Conservation (phyloP, 2,888 invertebrate species). For the Pelosia muscerda region DNA sequence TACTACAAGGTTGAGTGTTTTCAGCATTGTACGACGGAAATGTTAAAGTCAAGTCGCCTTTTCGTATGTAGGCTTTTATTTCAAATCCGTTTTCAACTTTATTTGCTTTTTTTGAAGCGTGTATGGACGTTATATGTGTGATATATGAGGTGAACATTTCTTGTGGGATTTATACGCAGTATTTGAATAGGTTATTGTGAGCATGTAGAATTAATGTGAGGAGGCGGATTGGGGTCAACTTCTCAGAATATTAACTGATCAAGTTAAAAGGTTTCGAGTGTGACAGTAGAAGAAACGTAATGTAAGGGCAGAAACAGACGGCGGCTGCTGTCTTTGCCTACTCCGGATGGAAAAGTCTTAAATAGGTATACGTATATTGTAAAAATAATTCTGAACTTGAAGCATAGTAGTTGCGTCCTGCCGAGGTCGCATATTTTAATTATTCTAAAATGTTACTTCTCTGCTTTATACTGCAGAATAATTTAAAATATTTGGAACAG, state of each 20-base stretch:
- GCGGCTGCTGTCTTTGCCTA: neutral
- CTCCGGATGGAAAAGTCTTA: neutral
- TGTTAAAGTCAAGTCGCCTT: conserved; percentile 41
- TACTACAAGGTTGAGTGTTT: conserved; percentile 43
- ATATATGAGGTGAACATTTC: neutral
- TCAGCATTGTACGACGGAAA: conserved; percentile 32
- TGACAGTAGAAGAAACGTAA: neutral
- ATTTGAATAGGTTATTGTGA: neutral
- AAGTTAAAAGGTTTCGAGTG: no score
- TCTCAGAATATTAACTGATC: no score
- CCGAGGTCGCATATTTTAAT: neutral
- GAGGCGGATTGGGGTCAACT: neutral
- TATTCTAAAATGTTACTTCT: neutral
- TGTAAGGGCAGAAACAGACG: neutral
- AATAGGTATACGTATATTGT: neutral
- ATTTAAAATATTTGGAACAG: conserved; percentile 5
- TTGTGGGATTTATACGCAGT: conserved; percentile 3
- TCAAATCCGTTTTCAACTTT: conserved; percentile 34
- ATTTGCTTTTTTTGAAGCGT: conserved; percentile 12
- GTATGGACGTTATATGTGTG: conserved; percentile 1
- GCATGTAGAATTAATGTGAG: neutral
- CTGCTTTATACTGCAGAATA: neutral
- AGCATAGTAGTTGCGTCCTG: neutral
- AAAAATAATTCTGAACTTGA: neutral
- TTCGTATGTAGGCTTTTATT: conserved; percentile 34